Percentiles rank a stretch among this genome's conserved stretches.
phyloP scores from a whole-genome alignment of 2,113 vertebrate genomes.

The Onychostoma macrolepis region DNA sequence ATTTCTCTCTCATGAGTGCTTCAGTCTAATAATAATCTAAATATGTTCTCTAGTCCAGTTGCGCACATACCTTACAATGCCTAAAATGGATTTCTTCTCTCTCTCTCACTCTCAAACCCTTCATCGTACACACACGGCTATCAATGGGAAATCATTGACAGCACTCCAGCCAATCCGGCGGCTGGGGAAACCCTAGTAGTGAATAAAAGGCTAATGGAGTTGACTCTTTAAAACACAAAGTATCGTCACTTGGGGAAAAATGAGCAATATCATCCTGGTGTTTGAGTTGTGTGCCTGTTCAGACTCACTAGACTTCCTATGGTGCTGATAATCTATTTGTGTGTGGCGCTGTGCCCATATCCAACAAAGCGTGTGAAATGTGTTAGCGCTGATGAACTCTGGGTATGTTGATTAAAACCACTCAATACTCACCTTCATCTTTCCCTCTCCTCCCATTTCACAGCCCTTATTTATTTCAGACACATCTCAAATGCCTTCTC shows the following conservation, averaged over 20 bases:
- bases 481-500: conserved; percentile 15
- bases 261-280: conserved; percentile 12
- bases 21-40: conserved; percentile 11
- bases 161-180: neutral
- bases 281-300: conserved; percentile 20
- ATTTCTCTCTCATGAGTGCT: neutral
- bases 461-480: conserved; percentile 19
- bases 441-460: conserved; percentile 1
- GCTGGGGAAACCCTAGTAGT: conserved; percentile 36
- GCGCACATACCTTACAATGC: conserved; percentile 33
- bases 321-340: neutral
- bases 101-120: neutral
- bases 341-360: conserved; percentile 23
- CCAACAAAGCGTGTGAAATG: conserved; percentile 17
- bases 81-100: neutral
- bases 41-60: neutral
- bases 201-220: conserved; percentile 49
- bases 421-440: conserved; percentile 32
- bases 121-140: neutral
- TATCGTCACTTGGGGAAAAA: conserved; percentile 36
- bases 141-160: conserved; percentile 23
- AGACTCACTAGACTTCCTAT: conserved; percentile 24
- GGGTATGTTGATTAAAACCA: conserved; percentile 44
- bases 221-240: conserved; percentile 43
- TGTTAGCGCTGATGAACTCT: conserved; percentile 17